Evolutionary conservation across 2,888 invertebrate species (phyloP), one percentile per base, ranked within the genome.

Genomic region (Latheticus oryzae): DNA sequence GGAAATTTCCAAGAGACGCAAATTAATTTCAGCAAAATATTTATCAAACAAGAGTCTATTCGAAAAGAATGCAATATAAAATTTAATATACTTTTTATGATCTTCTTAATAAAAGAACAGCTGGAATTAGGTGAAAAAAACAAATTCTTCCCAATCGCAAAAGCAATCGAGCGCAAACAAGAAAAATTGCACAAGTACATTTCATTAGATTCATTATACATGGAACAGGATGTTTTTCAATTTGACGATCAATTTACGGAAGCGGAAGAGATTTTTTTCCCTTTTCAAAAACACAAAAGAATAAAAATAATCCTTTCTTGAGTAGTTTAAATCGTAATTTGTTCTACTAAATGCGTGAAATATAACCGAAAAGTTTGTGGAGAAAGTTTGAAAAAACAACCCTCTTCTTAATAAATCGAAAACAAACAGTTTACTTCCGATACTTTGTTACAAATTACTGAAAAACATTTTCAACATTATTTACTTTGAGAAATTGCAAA

Each of bases 141-240:
- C 8, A 26, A 16, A 15, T 42, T 42, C 26, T 26, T 42, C n/a
- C 16, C 26, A 13, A 38, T 38, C n/a, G 19, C 11, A 17, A 8
- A 15, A 37, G 35, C 19, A 37, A 37, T 37, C 35, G 11, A n/a
- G 35, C 19, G n/a, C 35, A 19, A 37, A 19, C 19, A 37, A 37
- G 35, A 37, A 19, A 37, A 19, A 37, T 37, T 37, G 35, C 35
- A 19, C 8, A 15, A 37, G 35, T 37, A 37, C 35, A 37, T 37
- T 37, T 37, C 35, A 37, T 37, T 37, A 37, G 19, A 19, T 37
- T 19, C 35, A 37, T 37, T 37, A 37, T 17, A 19, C 35, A 37
- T 37, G 13, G 35, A 37, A 8, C 35, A 37, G 35, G 11, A 37
- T 37, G 35, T 37, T 37, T 16, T 37, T 37, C 35, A 37, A 4